Evolutionary conservation across 2,113 vertebrate species (phyloP).

Genomic region (Lampris megalopsis): DNA sequence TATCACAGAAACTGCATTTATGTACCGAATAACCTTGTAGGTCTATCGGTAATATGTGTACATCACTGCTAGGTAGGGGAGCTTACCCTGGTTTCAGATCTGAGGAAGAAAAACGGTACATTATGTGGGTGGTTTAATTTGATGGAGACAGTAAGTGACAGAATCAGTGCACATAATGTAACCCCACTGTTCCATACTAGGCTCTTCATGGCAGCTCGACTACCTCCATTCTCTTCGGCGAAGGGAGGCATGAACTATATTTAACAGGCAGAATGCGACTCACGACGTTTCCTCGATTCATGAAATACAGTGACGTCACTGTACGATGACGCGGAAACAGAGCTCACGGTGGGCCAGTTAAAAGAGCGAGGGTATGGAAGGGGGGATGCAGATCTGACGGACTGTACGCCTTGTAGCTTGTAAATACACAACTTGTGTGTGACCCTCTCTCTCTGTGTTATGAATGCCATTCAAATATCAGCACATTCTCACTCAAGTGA

Average conservation of each 20-base stretch:
- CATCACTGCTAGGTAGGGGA: too few species aligned
- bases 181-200: background rate
- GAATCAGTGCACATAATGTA: background rate
- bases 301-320: background rate
- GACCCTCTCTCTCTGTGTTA: conserved; percentile 70
- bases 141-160: background rate
- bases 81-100: background rate
- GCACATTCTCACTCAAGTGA: conserved; percentile 47
- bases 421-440: conserved; percentile 63
- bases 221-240: background rate
- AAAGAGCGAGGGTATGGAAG: background rate
- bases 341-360: background rate
- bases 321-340: background rate
- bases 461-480: conserved; percentile 74
- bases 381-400: conserved; percentile 14
- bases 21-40: too few species aligned
- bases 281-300: background rate
- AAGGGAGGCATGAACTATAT: background rate
- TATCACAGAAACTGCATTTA: too few species aligned
- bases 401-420: conserved; percentile 33
- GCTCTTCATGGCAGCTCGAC: background rate
- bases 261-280: background rate
- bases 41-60: too few species aligned
- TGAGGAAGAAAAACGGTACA: background rate
- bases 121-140: background rate